Base-by-base conservation (phyloP, 2,113 vertebrate genomes). In the Agapornis roseicollis region DNA sequence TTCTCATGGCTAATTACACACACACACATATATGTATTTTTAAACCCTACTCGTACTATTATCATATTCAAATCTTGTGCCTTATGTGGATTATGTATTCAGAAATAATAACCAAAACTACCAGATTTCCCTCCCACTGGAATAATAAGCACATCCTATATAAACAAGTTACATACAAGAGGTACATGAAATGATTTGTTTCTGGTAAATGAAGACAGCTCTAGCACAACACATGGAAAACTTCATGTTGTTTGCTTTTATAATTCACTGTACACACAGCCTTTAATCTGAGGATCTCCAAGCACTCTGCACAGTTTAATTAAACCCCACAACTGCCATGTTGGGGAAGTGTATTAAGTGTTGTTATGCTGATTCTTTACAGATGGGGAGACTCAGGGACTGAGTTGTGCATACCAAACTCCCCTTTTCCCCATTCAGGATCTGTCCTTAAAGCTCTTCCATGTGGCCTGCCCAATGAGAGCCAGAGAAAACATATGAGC, bases 191-290 rank as follows among this genome's bases (percentile, higher is more conserved):
- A 77, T 69, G 55, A 88, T 83, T 96, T 95, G 90, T 90, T 92
- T 93, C 88, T 96, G 64, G 86, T 81, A 94, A 94, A 96, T 27
- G 70, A 85, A 93, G 92, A 84, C 95, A 93, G 89, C 73, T 72
- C 91, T 9, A 94, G 70, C 77, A 96, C 81, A 94, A 95, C 92
- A 92, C 90, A 89, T 12, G 4, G 90, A 94, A 92, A 92, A 87
- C 63, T 94, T 90, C 92, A 89, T 74, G 74, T 95, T 96, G 93
- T 95, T 97, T 96, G 94, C 93, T 90, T 96, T 93, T 94, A 63
- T 88, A 89, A 94, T 80, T 95, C 88, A 22, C 69, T 84, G 80
- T 94, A 96, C 92, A 90, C 77, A 56, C 61, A 93, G 90, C 53
- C 88, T 96, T 84, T 93, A 90, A 92, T 92, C 77, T 92, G 66